Evolutionary conservation across 2,797 vertebrate genomes (phyloP).

Genomic region (Xiphorhynchus erythropygius): DNA sequence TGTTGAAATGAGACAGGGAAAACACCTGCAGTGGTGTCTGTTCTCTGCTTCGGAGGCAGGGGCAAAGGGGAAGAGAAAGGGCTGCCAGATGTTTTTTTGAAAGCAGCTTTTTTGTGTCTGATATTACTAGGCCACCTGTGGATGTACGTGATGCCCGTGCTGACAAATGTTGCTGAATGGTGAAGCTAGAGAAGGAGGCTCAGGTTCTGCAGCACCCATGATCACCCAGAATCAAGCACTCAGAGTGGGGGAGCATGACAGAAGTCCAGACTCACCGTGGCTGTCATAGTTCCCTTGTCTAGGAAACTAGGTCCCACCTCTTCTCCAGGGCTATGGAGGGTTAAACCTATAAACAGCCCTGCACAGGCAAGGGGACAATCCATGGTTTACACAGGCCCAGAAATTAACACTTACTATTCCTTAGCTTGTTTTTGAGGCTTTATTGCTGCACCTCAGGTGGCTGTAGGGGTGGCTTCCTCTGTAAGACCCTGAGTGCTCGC

Average conservation of each 20-base stretch:
- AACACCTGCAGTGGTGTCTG: not conserved
- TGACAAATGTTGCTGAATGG: not conserved
- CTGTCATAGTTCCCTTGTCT: rapidly evolving
- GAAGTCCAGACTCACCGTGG: not conserved
- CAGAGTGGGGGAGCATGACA: not conserved
- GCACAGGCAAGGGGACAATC: not conserved
- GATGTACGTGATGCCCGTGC: not conserved
- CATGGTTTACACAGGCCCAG: not conserved
- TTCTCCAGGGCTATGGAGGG: not conserved
- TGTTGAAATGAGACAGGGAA: not conserved
- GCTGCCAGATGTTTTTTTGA: not conserved
- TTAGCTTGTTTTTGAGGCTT: not conserved
- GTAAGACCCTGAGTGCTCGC: not conserved
- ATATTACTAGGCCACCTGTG: not conserved
- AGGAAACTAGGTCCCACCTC: not conserved
- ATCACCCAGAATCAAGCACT: not conserved
- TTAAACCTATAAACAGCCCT: not conserved
- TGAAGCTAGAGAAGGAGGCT: not conserved
- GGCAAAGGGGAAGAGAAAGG: not conserved
- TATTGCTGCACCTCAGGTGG: no score
- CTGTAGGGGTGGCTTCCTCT: not conserved
- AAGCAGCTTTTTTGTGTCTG: not conserved
- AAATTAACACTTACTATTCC: not conserved
- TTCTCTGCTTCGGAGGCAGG: not conserved
- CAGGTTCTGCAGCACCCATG: not conserved